These are phyloP conservation scores for Athalia rosae DNA, from an alignment of 2,888 invertebrate genomes.

Conservation along the genomic window DNA sequence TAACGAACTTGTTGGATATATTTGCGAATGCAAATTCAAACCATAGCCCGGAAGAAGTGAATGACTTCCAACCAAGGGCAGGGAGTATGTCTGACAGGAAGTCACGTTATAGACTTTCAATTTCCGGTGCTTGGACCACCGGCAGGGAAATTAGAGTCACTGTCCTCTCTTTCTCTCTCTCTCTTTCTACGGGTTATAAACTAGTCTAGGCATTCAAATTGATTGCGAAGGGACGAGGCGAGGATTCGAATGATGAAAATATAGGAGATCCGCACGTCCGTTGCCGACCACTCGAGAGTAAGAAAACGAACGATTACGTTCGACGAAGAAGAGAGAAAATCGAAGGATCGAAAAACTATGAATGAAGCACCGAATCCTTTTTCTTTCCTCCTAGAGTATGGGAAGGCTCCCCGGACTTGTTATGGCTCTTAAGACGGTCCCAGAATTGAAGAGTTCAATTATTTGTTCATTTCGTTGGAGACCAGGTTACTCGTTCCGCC, in stretches of 20 bases:
- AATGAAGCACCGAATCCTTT: constrained; percentile 20
- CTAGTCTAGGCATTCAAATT: constrained; percentile 39
- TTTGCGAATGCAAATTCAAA: constrained; percentile 58
- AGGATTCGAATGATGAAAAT: constrained; percentile 27
- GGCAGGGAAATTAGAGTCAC: constrained; percentile 50
- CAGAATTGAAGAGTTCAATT: constrained; percentile 47
- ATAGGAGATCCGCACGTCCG: neutral
- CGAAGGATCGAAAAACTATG: constrained; percentile 17
- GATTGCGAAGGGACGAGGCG: constrained; percentile 34
- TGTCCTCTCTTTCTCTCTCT: no score
- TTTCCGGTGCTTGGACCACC: constrained; percentile 62
- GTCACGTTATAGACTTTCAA: constrained; percentile 69
- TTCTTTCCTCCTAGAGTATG: neutral
- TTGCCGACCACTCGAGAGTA: neutral
- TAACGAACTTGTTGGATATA: constrained; percentile 21
- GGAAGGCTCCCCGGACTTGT: constrained; percentile 23
- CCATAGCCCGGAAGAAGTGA: constrained; percentile 9
- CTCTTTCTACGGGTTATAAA: constrained; percentile 39
- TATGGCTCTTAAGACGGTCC: constrained; percentile 7
- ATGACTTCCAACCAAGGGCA: constrained; percentile 49
- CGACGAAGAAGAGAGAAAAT: no score
- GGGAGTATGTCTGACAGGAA: constrained; percentile 56
- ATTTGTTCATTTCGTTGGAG: constrained; percentile 50
- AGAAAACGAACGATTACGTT: no score
- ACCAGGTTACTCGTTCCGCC: constrained; percentile 37